Base-by-base conservation (phyloP, 2,888 invertebrate genomes). In the Zaprionus bogoriensis region DNA sequence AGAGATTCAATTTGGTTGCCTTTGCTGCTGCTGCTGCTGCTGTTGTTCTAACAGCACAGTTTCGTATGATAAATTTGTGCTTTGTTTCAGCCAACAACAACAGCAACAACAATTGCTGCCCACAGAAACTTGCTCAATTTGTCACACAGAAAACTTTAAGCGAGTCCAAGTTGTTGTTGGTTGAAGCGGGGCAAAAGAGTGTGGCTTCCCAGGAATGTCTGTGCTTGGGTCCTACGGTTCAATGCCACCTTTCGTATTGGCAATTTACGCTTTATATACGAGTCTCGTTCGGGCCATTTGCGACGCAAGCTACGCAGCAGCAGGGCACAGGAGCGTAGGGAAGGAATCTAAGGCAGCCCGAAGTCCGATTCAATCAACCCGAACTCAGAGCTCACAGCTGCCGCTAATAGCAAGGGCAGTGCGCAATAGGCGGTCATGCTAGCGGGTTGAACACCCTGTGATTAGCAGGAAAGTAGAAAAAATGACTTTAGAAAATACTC, bases 191-290 rank as follows among this genome's bases (percentile, higher is more conserved):
- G 3, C 22, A 41, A 42, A 3, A 2, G n/a, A 28, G n/a, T 10
- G 30, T 4, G 46, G n/a, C 19, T 23, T 12, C 7, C 28, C 22
- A 44, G 50, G 59, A 48, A 66, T 54, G 50, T 46, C 54, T 66
- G 36, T 60, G 60, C 44, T 62, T 54, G 50, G 59, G 39, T 63
- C 52, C 51, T 27, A 6, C 39, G 14, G 58, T 25, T 12, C 52
- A 38, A 42, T 10, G 69, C 41, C 71, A 71, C 71, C 71, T 71
- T 71, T 72, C 57, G 52, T 50, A 72, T 66, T 72, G 72, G 59
- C 72, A 71, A 71, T 71, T 71, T 71, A 44, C 71, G 71, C 71
- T 72, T 72, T 71, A 72, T 72, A 72, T 63, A 72, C 67, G 67
- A 72, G 71, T 52, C 72, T 72, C 71, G 55, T 72, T 72, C 72